Base-by-base conservation (phyloP, 2,888 invertebrate species). In the Ditula angustiorana region DNA sequence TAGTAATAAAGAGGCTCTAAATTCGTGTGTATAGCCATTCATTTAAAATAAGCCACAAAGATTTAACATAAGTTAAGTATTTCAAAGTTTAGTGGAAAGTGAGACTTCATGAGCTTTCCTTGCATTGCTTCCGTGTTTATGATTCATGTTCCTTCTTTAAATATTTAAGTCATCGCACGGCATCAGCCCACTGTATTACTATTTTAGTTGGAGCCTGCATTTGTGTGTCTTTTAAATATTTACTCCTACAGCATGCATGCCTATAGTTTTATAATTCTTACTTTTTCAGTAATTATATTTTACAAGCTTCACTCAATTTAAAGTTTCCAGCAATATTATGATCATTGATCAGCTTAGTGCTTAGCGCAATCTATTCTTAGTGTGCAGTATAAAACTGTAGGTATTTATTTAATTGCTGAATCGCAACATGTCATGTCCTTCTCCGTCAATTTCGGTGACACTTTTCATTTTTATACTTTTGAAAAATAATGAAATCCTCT, bases 91-190 rank as follows among this genome's bases (percentile, higher is more conserved):
- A 46, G 23, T 19, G 30, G 30, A 46, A 55, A 4, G 35, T 55
- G 21, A 50, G 55, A 30, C 56, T 57, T 52, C 52, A 61, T 66
- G 4, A 26, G 21, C 56, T 52, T 52, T 61, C 50, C 33, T 61
- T 61, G 41, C 61, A 66, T 61, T 21, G 61, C 66, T 66, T 66
- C 21, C 52, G 28, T 57, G 61, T 66, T 61, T 50, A 33, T 46
- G 21, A 56, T 55, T 41, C 61, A 61, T 41, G 21, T 50, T 52
- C 55, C 8, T 56, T 55, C 53, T 30, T 50, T 35, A 56, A 50
- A 57, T 57, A 33, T 61, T 61, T 28, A 66, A 41, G 49, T 41
- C 30, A 56, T 56, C 41, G 53, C 60, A 56, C 55, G 37, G 47
- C 47, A 24, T 23, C 21, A 19, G 5, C 10, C 8, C 44, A 56